A percentile compares a stretch with the other conserved stretches of the same genome.
phyloP scores from a whole-genome alignment of 1,140 invertebrate species.

The Zaprionus lachaisei region DNA sequence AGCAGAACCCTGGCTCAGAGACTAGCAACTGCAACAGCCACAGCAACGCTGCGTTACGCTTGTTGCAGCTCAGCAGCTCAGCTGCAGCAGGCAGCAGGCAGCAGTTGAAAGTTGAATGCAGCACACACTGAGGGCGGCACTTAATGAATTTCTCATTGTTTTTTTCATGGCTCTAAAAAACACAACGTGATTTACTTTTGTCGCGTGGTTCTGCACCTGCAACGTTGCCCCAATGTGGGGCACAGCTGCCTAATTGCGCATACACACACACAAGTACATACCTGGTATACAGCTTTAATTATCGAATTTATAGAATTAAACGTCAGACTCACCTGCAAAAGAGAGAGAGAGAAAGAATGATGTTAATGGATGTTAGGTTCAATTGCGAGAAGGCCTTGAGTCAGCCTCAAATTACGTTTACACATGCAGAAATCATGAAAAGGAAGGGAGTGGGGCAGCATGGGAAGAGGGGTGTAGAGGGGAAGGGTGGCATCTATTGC shows the following conservation, averaged over 20 bases:
- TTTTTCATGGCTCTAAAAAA: slow-evolving; percentile 20
- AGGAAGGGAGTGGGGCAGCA: neutral
- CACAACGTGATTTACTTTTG: slow-evolving; percentile 7
- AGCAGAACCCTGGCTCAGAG: slow-evolving; percentile 61
- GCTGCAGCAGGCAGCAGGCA: slow-evolving; percentile 15
- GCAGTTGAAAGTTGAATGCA: slow-evolving; percentile 69
- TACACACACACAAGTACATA: neutral
- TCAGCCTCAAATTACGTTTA: slow-evolving; percentile 6
- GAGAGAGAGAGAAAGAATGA: slow-evolving; percentile 33
- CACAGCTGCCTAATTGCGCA: slow-evolving; percentile 74
- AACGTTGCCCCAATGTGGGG: slow-evolving; percentile 42
- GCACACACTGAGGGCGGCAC: slow-evolving; percentile 8
- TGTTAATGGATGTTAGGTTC: slow-evolving; percentile 17
- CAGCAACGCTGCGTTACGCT: slow-evolving; percentile 60
- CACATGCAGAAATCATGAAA: neutral
- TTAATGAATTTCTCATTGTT: slow-evolving; percentile 79
- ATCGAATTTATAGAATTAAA: slow-evolving; percentile 52
- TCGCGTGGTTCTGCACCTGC: slow-evolving; percentile 44
- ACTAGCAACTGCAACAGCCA: slow-evolving; percentile 3
- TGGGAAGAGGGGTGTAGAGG: neutral
- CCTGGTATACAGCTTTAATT: slow-evolving; percentile 70
- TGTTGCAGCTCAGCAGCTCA: slow-evolving; percentile 25
- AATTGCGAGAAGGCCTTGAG: slow-evolving; percentile 31
- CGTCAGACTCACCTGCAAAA: slow-evolving; percentile 69
- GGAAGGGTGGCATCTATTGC: slow-evolving; percentile 10